These are phyloP conservation scores for Oreochromis niloticus DNA, from an alignment of 2,113 vertebrate genomes.

Conservation along the genomic window DNA sequence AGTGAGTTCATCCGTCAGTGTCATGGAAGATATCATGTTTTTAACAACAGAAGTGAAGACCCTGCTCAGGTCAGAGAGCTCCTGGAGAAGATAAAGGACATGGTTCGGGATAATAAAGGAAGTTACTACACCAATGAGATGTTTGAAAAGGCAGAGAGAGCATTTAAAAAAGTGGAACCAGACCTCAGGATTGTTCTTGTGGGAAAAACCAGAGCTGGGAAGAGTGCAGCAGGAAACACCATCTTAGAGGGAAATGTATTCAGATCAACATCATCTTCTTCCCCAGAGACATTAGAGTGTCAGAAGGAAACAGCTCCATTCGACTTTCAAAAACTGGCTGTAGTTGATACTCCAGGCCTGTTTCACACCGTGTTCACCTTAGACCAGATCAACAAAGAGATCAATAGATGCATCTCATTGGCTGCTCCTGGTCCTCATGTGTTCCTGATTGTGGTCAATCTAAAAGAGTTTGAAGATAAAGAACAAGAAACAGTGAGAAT, in stretches of 20 bases:
- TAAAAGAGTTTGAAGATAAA: fast-evolving
- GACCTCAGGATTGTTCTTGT: fast-evolving
- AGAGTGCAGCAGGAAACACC: not conserved
- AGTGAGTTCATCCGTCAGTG: fast-evolving
- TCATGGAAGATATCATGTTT: not conserved
- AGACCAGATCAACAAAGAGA: fast-evolving
- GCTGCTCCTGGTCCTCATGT: not conserved
- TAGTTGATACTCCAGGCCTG: not conserved
- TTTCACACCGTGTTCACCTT: fast-evolving
- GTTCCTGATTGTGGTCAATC: not conserved
- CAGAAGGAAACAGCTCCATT: fast-evolving
- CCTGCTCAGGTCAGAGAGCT: not conserved
- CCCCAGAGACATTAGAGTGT: not conserved
- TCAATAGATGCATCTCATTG: not conserved
- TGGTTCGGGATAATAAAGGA: fast-evolving
- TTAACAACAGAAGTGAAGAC: fast-evolving
- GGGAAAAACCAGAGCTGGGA: not conserved
- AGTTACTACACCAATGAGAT: not conserved
- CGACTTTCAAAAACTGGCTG: fast-evolving
- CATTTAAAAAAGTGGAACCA: not conserved
- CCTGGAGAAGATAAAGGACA: fast-evolving
- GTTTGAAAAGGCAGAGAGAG: not conserved
- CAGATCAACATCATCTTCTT: fast-evolving
- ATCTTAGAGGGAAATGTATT: not conserved
- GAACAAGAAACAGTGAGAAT: not conserved